Evolutionary conservation across 2,113 vertebrate species (phyloP).

Genomic region (Trichechus manatus): DNA sequence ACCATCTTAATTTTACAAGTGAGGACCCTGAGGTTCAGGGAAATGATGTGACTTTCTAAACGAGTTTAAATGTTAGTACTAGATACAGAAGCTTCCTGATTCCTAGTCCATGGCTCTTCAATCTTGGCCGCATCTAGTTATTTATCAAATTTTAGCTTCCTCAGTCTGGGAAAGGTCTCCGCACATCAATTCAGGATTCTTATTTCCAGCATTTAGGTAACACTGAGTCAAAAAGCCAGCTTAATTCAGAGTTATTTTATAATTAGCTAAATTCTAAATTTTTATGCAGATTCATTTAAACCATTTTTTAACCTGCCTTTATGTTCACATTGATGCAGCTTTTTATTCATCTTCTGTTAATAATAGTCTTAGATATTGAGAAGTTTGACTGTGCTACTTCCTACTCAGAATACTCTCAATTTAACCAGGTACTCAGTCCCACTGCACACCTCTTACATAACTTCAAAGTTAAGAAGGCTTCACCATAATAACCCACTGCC

Average conservation of each 20-base stretch:
- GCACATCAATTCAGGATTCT: not conserved
- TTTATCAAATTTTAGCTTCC: not conserved
- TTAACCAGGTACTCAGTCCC: not conserved
- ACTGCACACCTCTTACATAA: not conserved
- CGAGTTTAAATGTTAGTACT: not conserved
- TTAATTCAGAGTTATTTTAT: not conserved
- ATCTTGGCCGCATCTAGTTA: not conserved
- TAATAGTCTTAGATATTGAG: not conserved
- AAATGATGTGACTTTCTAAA: not conserved
- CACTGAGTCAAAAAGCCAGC: not conserved
- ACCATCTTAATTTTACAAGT: not conserved
- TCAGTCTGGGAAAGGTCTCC: not conserved
- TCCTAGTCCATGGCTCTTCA: not conserved
- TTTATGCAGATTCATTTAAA: not conserved
- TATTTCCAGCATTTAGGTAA: conserved; percentile 1
- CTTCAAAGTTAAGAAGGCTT: not conserved
- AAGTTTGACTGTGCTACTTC: not conserved
- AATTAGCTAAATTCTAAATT: not conserved
- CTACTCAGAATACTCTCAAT: not conserved
- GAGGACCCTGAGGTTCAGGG: not conserved
- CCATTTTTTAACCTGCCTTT: not conserved
- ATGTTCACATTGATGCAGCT: not conserved
- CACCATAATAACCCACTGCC: too few relatives aligned
- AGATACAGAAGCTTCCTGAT: not conserved
- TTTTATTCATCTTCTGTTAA: not conserved